These are phyloP conservation scores for Oryctes rhinoceros DNA, from an alignment of 1,140 invertebrate genomes.

Conservation along the genomic window DNA sequence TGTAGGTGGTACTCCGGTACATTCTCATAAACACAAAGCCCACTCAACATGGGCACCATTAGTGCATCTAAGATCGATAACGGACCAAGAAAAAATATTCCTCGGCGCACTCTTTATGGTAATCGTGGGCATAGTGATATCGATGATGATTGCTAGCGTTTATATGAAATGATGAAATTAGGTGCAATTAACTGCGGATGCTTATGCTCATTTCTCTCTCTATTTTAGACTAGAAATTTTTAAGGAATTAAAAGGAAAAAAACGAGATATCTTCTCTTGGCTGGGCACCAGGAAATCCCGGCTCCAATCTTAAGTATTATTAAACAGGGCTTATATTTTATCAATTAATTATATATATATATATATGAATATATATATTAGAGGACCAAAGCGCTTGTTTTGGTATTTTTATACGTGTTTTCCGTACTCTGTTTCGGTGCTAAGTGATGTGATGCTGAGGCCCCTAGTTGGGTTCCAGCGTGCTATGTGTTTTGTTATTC, in stretches of 20 bases:
- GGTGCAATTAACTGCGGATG: constrained; percentile 48
- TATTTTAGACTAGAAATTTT: constrained; percentile 23
- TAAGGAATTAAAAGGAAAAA: constrained; percentile 34
- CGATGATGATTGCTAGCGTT: constrained; percentile 59
- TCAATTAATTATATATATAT: constrained; percentile 47
- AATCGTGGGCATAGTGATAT: constrained; percentile 70
- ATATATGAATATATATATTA: constrained; percentile 48
- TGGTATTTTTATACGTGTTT: constrained; percentile 59
- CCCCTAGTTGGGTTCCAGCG: constrained; percentile 41
- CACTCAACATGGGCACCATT: constrained; percentile 52
- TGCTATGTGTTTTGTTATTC: constrained; percentile 53
- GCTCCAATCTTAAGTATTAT: constrained; percentile 54
- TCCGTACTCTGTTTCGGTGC: constrained; percentile 59
- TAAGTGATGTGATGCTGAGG: constrained; percentile 52
- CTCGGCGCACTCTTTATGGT: constrained; percentile 71
- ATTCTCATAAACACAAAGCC: constrained; percentile 46
- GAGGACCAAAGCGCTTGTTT: constrained; percentile 57
- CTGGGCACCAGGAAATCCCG: constrained; percentile 30
- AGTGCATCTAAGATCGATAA: constrained; percentile 63
- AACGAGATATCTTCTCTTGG: constrained; percentile 39
- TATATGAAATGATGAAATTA: constrained; percentile 42
- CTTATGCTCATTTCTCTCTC: constrained; percentile 43
- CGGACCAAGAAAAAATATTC: constrained; percentile 72
- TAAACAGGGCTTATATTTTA: constrained; percentile 58
- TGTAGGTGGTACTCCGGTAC: constrained; percentile 49